Evolutionary conservation across 2,797 vertebrate genomes (phyloP).

Genomic region (Danio choprae): DNA sequence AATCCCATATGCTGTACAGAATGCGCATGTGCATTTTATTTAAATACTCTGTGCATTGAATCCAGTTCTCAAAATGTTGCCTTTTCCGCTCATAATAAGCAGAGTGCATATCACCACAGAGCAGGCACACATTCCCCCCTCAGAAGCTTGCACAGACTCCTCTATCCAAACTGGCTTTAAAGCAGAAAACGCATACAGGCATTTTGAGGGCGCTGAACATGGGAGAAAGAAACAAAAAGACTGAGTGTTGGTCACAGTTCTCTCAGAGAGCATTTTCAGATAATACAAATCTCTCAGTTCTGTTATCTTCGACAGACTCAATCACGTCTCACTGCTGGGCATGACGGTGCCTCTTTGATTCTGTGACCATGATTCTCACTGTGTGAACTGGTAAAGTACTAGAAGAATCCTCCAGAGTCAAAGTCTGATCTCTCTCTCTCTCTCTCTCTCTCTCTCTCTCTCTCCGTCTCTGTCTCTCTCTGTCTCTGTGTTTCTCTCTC

Average conservation of each 20-base stretch:
- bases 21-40: constrained; percentile 19
- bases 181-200: constrained; percentile 2
- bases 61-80: constrained; percentile 17
- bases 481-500: not conserved
- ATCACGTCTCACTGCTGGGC: not conserved
- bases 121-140: not conserved
- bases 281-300: not conserved
- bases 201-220: not conserved
- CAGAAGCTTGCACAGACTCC: not conserved
- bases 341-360: constrained; percentile 2
- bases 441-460: not conserved
- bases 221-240: not conserved
- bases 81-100: constrained; percentile 24
- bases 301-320: not conserved
- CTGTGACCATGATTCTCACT: constrained; percentile 30
- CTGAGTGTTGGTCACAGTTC: not conserved
- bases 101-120: constrained; percentile 5
- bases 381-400: constrained; percentile 29
- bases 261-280: not conserved
- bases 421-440: constrained; percentile 3
- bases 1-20: constrained; percentile 1
- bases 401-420: constrained; percentile 16
- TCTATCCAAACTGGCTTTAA: constrained; percentile 13
- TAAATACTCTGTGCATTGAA: constrained; percentile 5
- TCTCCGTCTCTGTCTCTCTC: constrained; percentile 1